A percentile compares a stretch with the other conserved stretches of the same genome.
Conservation (phyloP, 2,797 vertebrate species). For the Cyclura pinguis region DNA sequence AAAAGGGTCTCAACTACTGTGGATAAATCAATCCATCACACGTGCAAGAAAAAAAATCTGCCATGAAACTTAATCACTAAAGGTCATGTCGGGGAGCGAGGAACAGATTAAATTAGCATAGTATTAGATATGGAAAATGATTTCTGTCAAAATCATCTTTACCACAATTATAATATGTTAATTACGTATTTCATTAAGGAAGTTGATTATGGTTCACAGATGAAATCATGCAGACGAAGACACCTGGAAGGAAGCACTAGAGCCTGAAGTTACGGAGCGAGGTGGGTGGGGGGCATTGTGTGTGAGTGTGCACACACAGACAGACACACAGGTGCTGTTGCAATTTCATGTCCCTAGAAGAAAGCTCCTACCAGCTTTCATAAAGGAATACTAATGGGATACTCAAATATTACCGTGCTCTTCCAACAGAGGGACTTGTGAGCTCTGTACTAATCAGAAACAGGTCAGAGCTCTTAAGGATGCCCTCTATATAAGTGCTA, state of each 20-base stretch:
- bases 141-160: slow-evolving; percentile 99
- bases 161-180: slow-evolving; percentile 99
- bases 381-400: slow-evolving; percentile 44
- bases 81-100: slow-evolving; percentile 97
- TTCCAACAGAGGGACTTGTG: not conserved
- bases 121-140: slow-evolving; percentile 99
- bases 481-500: too few relatives aligned
- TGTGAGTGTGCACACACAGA: not conserved
- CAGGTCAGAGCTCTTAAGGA: not conserved
- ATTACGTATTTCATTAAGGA: slow-evolving; percentile 99
- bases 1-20: slow-evolving; percentile 80
- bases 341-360: slow-evolving; percentile 49
- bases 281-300: not conserved
- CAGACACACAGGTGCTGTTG: slow-evolving; percentile 54
- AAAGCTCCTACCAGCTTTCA: slow-evolving; percentile 33
- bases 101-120: slow-evolving; percentile 99
- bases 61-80: slow-evolving; percentile 99
- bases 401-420: not conserved
- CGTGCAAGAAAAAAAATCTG: slow-evolving; percentile 81
- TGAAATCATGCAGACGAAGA: slow-evolving; percentile 94
- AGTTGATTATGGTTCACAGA: slow-evolving; percentile 98
- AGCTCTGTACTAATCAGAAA: not conserved
- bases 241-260: slow-evolving; percentile 92
- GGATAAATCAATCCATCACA: slow-evolving; percentile 91
- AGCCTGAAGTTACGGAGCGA: slow-evolving; percentile 81